These are phyloP conservation scores for Ptilonorhynchus violaceus DNA, from an alignment of 2,113 vertebrate genomes.

Conservation along the genomic window DNA sequence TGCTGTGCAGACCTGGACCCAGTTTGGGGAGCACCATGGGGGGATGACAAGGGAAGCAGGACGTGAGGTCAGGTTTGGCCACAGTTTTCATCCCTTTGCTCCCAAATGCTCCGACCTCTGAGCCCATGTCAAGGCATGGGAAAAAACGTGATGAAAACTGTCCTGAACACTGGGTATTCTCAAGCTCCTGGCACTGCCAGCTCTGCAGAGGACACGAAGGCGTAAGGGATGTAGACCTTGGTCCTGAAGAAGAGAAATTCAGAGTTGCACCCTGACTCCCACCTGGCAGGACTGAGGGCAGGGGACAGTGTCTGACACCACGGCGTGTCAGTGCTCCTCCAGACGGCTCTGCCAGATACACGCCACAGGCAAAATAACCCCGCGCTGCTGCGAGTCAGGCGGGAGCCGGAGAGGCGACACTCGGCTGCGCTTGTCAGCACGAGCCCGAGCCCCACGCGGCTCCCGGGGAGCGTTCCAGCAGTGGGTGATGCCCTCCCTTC, in stretches of 20 bases:
- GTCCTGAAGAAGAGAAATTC: neutral
- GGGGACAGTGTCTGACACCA: neutral
- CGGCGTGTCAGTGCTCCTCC: fast-evolving
- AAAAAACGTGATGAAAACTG: neutral
- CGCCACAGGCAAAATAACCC: neutral
- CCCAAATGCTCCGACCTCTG: neutral
- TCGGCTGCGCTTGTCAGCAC: fast-evolving
- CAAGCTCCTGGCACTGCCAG: neutral
- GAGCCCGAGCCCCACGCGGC: neutral
- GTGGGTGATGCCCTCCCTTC: neutral
- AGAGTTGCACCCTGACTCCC: neutral
- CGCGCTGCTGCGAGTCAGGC: neutral
- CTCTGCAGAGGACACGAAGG: neutral
- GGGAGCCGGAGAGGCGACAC: neutral
- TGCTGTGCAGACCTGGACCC: fast-evolving
- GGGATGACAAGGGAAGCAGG: too few relatives aligned
- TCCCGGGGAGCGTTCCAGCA: neutral
- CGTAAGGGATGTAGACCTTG: fast-evolving
- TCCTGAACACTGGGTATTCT: neutral
- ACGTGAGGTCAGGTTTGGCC: fast-evolving
- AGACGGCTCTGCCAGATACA: neutral
- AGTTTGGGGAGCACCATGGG: fast-evolving
- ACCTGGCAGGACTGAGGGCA: neutral
- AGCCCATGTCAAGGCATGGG: fast-evolving
- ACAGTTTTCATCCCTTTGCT: neutral